Conservation (phyloP, 2,113 vertebrate genomes). For the Onychorhynchus coronatus region DNA sequence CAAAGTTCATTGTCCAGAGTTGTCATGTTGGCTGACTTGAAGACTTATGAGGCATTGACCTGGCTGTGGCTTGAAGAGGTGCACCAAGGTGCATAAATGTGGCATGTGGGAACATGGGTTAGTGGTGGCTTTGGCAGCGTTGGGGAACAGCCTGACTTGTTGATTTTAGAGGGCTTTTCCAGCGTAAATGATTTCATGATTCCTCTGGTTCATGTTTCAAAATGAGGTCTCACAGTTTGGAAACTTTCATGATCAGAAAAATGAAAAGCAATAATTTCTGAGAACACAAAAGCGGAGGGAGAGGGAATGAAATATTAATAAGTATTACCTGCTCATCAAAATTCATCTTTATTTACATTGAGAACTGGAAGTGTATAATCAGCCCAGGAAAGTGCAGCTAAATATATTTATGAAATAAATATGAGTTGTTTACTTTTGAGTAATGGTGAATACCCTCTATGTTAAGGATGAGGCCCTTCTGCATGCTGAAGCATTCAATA, state of each 20-base stretch:
- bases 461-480: neutral
- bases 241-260: neutral
- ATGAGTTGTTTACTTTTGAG: neutral
- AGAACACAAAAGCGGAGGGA: neutral
- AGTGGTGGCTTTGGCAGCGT: neutral
- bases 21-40: neutral
- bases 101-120: neutral
- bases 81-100: neutral
- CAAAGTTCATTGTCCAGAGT: neutral
- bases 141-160: rapidly evolving
- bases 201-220: neutral
- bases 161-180: neutral
- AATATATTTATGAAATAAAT: conserved; percentile 43
- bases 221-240: neutral
- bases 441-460: neutral
- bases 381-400: conserved; percentile 3
- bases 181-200: neutral
- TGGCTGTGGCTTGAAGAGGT: neutral
- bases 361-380: neutral
- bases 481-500: neutral
- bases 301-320: neutral
- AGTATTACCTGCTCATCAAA: neutral
- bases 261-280: neutral
- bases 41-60: neutral
- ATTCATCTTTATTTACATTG: neutral